Conservation (phyloP, 1,140 invertebrate genomes). For the Calosoma granatense region DNA sequence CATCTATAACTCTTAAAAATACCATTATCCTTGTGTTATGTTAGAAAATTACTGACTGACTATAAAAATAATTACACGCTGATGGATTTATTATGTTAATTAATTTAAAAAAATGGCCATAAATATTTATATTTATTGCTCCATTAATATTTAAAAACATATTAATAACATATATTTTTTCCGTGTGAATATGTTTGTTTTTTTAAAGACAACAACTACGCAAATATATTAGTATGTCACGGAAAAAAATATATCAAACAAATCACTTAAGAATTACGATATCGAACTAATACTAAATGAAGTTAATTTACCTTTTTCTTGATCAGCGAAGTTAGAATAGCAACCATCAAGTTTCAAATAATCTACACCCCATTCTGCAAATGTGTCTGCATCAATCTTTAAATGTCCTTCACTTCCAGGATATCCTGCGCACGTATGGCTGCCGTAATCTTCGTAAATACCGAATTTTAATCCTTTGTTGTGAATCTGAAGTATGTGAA, state of each 20-base stretch:
- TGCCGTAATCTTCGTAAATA: slow-evolving; percentile 83
- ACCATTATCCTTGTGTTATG: no score
- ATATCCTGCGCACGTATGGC: slow-evolving; percentile 71
- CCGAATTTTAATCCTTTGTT: slow-evolving; percentile 72
- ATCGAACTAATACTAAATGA: neutral
- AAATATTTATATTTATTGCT: no score
- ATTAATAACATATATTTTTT: no score
- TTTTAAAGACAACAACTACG: no score
- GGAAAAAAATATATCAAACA: neutral
- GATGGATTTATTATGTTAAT: no score
- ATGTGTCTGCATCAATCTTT: slow-evolving; percentile 68
- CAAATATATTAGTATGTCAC: neutral
- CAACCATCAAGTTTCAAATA: slow-evolving; percentile 85
- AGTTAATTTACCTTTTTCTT: neutral
- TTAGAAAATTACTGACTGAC: no score
- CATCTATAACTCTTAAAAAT: no score
- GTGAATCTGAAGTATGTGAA: slow-evolving; percentile 53
- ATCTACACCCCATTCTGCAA: slow-evolving; percentile 82
- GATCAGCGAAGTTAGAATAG: slow-evolving; percentile 49
- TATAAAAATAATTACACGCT: no score
- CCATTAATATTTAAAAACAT: no score
- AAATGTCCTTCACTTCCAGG: slow-evolving; percentile 70
- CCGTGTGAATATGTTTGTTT: no score
- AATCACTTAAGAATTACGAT: no score
- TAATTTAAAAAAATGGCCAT: no score